phyloP scores from a whole-genome alignment of 2,797 vertebrate species.

The Emys orbicularis region DNA sequence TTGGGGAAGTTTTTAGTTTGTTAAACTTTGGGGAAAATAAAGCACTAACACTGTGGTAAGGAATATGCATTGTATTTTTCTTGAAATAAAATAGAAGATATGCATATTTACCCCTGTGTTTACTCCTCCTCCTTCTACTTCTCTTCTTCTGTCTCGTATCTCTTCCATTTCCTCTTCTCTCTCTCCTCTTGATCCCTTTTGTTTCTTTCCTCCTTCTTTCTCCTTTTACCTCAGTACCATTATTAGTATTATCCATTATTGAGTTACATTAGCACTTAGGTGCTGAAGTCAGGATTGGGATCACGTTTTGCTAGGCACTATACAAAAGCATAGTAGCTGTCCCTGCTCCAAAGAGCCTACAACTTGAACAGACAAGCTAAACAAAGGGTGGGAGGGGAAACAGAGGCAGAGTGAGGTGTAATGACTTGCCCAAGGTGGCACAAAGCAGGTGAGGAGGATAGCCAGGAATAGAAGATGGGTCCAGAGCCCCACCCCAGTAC shows the following conservation, averaged over 20 bases:
- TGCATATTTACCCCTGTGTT: neutral
- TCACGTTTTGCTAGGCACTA: neutral
- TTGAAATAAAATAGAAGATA: constrained; percentile 21
- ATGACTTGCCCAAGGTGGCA: neutral
- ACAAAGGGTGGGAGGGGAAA: neutral
- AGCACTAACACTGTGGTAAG: neutral
- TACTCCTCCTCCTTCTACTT: neutral
- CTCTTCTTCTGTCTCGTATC: neutral
- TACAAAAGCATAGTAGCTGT: neutral
- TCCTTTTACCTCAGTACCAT: neutral
- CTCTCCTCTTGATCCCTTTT: neutral
- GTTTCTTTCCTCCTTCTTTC: neutral
- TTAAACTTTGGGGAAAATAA: neutral
- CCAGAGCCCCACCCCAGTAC: neutral
- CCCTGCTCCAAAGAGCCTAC: neutral
- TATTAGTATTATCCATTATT: neutral
- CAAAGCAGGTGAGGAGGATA: neutral
- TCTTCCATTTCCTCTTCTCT: neutral
- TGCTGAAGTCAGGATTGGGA: neutral
- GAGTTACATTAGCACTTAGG: neutral
- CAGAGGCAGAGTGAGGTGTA: neutral
- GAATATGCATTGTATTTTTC: neutral
- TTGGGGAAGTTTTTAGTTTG: neutral
- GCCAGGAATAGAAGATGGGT: constrained; percentile 47
- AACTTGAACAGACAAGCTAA: neutral